Conservation (phyloP, 2,113 vertebrate species). For the Mesembrinibis cayennensis region DNA sequence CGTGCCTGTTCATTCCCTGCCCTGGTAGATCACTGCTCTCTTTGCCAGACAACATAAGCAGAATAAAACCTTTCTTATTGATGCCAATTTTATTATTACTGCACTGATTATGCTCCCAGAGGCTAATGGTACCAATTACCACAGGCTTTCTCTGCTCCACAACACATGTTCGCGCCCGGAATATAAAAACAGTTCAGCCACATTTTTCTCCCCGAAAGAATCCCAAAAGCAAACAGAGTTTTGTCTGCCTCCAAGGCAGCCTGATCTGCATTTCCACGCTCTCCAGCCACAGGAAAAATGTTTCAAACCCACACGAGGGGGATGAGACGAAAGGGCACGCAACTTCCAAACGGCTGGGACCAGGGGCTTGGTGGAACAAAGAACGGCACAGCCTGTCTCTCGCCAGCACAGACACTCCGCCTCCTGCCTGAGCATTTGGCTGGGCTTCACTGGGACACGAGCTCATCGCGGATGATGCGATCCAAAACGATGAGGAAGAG, state of each 20-base stretch:
- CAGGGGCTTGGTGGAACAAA: background rate
- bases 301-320: background rate
- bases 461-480: accelerated
- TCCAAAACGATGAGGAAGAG: background rate
- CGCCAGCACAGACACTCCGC: background rate
- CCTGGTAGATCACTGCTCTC: background rate
- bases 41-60: conserved; percentile 26
- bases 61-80: conserved; percentile 27
- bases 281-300: background rate
- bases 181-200: conserved; percentile 24
- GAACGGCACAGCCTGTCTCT: background rate
- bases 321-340: background rate
- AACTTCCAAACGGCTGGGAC: background rate
- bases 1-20: conserved; percentile 19
- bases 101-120: conserved; percentile 14
- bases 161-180: conserved; percentile 7
- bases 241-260: conserved; percentile 1
- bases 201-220: conserved; percentile 7
- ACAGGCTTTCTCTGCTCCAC: conserved; percentile 29
- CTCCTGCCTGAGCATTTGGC: background rate
- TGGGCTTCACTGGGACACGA: background rate
- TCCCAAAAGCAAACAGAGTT: conserved; percentile 36
- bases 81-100: conserved; percentile 43
- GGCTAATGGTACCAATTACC: conserved; percentile 43
- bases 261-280: background rate